A percentile compares a stretch with the other conserved stretches of the same genome.
phyloP scores from a whole-genome alignment of 64 coral and sea anemone species.

The Stichodactyla helianthus region DNA sequence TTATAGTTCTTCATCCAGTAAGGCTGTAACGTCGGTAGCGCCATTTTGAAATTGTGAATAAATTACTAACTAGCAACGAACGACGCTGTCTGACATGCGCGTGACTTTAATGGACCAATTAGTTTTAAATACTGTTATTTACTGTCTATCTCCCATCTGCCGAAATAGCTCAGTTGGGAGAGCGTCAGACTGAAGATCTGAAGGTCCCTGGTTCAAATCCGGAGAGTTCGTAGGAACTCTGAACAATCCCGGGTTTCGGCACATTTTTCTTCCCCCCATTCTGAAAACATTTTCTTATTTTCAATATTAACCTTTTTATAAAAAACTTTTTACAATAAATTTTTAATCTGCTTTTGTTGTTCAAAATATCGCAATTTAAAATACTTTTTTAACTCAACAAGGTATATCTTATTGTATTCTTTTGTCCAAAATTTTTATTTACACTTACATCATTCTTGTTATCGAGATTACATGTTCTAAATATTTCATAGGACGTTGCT shows the following conservation, averaged over 20 bases:
- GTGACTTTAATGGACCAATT: not conserved
- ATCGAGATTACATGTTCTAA: no score
- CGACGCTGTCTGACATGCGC: not conserved
- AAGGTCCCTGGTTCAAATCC: conserved; percentile 99
- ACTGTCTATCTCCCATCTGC: not conserved
- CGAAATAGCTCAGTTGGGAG: conserved; percentile 99
- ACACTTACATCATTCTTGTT: no score
- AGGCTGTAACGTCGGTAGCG: conserved; percentile 96
- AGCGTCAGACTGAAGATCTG: conserved; percentile 99
- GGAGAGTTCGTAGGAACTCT: conserved; percentile 86
- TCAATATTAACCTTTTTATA: not conserved
- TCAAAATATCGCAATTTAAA: no score
- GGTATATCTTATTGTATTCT: no score
- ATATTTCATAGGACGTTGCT: no score
- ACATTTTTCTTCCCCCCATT: conserved; percentile 9
- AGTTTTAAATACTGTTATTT: conserved; percentile 7
- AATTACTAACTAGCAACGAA: conserved; percentile 36
- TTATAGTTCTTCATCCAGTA: conserved; percentile 99
- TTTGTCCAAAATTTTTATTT: no score
- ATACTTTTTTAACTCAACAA: no score
- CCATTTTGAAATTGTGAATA: conserved; percentile 86
- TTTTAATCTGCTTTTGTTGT: no score
- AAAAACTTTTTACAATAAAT: no score
- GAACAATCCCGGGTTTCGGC: conserved; percentile 97
- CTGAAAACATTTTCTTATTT: not conserved